phyloP scores from a whole-genome alignment of 2,888 invertebrate species.

The Heliconius charithonia region DNA sequence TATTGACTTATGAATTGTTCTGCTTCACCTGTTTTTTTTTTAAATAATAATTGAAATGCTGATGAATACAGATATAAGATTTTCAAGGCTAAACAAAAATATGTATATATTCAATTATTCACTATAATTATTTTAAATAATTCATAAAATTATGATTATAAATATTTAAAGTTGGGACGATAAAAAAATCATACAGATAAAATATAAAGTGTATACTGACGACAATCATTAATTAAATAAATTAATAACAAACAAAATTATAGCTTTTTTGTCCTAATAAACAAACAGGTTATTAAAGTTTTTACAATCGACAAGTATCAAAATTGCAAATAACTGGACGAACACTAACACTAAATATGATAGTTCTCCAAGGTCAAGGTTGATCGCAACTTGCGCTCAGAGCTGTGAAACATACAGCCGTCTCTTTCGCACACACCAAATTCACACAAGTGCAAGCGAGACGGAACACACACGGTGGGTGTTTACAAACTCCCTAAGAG shows the following conservation, averaged over 20 bases:
- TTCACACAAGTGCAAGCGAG: constrained; percentile 50
- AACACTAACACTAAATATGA: constrained; percentile 46
- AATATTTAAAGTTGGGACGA: neutral
- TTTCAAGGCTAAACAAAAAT: neutral
- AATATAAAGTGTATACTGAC: neutral
- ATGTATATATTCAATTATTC: neutral
- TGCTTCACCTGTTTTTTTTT: neutral
- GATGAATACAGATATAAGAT: neutral
- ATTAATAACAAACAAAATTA: neutral
- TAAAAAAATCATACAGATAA: neutral
- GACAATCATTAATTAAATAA: neutral
- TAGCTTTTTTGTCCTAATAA: neutral
- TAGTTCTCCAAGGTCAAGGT: constrained; percentile 77
- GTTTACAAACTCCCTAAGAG: constrained; percentile 53
- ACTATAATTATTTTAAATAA: neutral
- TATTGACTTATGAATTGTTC: neutral
- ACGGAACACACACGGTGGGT: constrained; percentile 53
- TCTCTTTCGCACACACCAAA: constrained; percentile 57
- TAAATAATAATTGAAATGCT: neutral
- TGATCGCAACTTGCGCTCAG: constrained; percentile 64
- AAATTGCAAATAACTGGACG: constrained; percentile 62
- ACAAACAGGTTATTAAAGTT: neutral
- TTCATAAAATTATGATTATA: neutral
- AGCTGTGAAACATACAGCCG: constrained; percentile 50
- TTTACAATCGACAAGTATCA: constrained; percentile 42